Conservation (phyloP, 23 tunicate species). For the Trididemnum miniatum region DNA sequence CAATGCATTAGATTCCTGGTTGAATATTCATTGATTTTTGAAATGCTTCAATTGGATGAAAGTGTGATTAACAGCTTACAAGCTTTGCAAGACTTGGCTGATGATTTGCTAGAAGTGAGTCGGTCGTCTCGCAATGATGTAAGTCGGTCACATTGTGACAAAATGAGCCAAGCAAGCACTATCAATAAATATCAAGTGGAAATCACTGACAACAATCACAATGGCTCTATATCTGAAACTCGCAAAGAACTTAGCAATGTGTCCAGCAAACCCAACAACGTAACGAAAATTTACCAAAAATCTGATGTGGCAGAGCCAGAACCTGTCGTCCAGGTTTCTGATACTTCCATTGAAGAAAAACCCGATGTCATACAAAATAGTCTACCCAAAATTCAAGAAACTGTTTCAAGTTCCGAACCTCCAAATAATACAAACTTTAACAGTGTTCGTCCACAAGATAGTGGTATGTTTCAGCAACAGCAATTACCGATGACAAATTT, state of each 20-base stretch:
- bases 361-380: neutral
- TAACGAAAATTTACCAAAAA: too few species aligned
- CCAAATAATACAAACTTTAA: neutral
- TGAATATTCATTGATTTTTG: too few species aligned
- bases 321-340: neutral
- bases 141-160: neutral
- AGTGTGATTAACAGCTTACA: neutral
- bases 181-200: neutral
- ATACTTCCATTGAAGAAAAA: neutral
- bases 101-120: constrained; percentile 11
- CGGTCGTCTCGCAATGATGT: neutral
- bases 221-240: neutral
- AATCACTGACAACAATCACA: neutral
- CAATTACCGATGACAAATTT: constrained; percentile 15
- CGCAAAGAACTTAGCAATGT: too few species aligned
- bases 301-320: neutral
- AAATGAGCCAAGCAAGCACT: neutral
- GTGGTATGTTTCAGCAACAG: neutral
- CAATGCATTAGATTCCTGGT: too few species aligned
- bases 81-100: constrained; percentile 1
- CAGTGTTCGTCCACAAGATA: neutral
- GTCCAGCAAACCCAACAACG: neutral
- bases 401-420: neutral
- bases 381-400: neutral
- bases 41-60: neutral